Percentiles rank a stretch among this genome's conserved stretches.
These are phyloP conservation scores for Drosophila meridionalis DNA, from an alignment of 2,888 invertebrate species.

Conservation along the genomic window DNA sequence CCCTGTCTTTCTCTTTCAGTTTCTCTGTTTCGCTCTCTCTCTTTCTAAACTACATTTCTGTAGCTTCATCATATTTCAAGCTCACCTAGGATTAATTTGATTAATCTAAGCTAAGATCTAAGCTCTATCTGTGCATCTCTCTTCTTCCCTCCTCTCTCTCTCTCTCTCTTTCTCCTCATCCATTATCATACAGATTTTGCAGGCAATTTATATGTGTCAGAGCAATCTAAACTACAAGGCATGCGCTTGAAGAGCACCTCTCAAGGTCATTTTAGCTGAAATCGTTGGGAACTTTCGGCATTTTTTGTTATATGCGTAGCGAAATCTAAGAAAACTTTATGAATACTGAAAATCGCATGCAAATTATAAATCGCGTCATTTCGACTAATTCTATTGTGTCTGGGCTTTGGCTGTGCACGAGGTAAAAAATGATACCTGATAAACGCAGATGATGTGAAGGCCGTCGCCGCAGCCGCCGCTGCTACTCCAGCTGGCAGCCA, in stretches of 20 bases:
- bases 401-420: neutral
- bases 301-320: constrained; percentile 6
- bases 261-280: constrained; percentile 32
- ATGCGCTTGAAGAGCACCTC: neutral
- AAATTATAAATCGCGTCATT: constrained; percentile 38
- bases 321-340: constrained; percentile 13
- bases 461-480: neutral
- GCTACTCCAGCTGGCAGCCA: constrained; percentile 26
- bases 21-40: neutral
- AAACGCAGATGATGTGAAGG: constrained; percentile 48
- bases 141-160: neutral
- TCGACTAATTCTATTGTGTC: constrained; percentile 47
- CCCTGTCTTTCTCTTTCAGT: neutral
- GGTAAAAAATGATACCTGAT: constrained; percentile 16
- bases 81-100: neutral
- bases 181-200: neutral
- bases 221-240: neutral
- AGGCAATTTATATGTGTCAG: constrained; percentile 3
- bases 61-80: neutral
- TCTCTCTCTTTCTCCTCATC: neutral
- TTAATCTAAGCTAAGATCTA: neutral
- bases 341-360: constrained; percentile 28
- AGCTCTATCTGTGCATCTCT: neutral
- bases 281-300: constrained; percentile 24
- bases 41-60: neutral